Conservation (phyloP, 2,888 invertebrate species). For the Nysson spinosus region DNA sequence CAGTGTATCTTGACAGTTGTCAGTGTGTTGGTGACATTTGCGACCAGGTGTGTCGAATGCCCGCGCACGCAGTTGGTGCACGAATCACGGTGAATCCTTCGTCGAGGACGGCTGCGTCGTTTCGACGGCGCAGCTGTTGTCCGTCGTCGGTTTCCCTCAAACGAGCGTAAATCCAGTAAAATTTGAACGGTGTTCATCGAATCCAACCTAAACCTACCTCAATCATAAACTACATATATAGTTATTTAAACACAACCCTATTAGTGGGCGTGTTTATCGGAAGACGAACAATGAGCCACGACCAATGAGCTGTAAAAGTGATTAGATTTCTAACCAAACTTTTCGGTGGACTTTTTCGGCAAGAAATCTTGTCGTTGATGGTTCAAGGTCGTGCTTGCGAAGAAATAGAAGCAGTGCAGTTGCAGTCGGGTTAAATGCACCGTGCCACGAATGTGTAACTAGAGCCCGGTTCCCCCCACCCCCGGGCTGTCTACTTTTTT, state of each 20-base stretch:
- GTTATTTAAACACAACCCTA: too few relatives aligned
- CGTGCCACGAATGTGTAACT: slow-evolving; percentile 47
- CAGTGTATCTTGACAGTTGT: neutral
- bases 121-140: slow-evolving; percentile 45
- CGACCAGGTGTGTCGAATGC: slow-evolving; percentile 39
- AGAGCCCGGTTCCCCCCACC: too few relatives aligned
- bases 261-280: too few relatives aligned
- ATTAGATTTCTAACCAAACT: too few relatives aligned
- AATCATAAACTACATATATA: too few relatives aligned
- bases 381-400: too few relatives aligned
- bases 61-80: slow-evolving; percentile 35
- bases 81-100: slow-evolving; percentile 24
- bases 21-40: slow-evolving; percentile 18
- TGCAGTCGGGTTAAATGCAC: slow-evolving; percentile 39
- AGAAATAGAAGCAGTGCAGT: slow-evolving; percentile 18
- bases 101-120: slow-evolving; percentile 34
- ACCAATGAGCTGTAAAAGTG: too few relatives aligned
- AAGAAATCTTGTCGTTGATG: too few relatives aligned
- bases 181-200: slow-evolving; percentile 17
- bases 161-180: slow-evolving; percentile 28
- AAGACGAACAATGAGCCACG: too few relatives aligned
- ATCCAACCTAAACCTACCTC: too few relatives aligned
- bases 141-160: slow-evolving; percentile 25
- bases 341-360: too few relatives aligned
- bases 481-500: slow-evolving; percentile 6